Percentiles rank a stretch among this genome's conserved stretches.
These are phyloP conservation scores for Orcinus orca DNA, from an alignment of 2,113 vertebrate genomes.

Conservation along the genomic window DNA sequence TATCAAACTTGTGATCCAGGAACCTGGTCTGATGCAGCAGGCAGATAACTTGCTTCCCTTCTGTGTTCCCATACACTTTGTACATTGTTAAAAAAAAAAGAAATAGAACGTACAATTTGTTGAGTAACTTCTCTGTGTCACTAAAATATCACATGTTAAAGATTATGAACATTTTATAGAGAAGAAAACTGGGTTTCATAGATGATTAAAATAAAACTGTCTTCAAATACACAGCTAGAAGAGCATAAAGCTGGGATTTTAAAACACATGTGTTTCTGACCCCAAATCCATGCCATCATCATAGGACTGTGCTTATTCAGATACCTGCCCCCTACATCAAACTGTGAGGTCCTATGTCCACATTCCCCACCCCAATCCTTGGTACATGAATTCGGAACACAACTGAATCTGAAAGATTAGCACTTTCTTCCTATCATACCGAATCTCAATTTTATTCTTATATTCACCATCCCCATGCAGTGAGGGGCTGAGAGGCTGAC, in stretches of 20 bases:
- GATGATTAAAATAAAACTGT: not conserved
- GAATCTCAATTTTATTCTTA: not conserved
- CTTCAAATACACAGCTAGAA: not conserved
- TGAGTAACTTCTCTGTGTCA: not conserved
- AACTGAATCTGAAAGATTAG: not conserved
- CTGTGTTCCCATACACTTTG: not conserved
- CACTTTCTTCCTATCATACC: not conserved
- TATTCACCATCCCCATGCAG: not conserved
- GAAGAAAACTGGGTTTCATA: constrained; percentile 11
- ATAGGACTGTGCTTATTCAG: not conserved
- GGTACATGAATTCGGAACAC: not conserved
- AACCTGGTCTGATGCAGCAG: not conserved
- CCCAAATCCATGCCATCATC: not conserved
- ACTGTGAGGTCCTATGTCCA: not conserved
- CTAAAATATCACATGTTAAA: constrained; percentile 22
- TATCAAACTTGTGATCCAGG: not conserved
- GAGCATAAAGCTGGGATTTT: not conserved
- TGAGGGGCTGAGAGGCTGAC: not conserved
- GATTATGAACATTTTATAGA: constrained; percentile 21
- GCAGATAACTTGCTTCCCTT: not conserved
- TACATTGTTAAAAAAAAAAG: not conserved
- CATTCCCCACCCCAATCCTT: not conserved
- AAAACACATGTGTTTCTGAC: not conserved
- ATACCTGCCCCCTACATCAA: not conserved
- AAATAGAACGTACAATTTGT: not conserved